Evolutionary conservation across 1,140 invertebrate species (phyloP), one percentile per base, ranked within the genome.

Genomic region (Drosophila mojavensis): DNA sequence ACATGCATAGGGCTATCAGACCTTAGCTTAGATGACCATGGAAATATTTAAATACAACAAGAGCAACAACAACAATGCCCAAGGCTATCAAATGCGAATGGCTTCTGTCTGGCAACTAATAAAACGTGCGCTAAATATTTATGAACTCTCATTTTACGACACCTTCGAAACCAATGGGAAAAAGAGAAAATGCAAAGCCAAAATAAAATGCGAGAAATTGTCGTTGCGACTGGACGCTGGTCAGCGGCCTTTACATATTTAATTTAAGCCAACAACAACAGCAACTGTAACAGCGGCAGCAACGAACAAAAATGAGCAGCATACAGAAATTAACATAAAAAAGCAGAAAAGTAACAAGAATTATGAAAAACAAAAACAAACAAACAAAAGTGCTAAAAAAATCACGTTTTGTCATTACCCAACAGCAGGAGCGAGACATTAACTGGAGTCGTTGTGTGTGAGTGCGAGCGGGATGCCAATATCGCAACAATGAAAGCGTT

Each of bases 121-220:
- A 82, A 86, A 86, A 86, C 83, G 83, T 88, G 83, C 76, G 75
- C 79, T 79, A 88, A 82, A 86, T 86, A 86, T 86, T 86, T 88
- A 86, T 86, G 83, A 79, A 86, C 74, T 78, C 88, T 83, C 78
- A 83, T 82, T 86, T 86, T 82, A 86, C 73, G 83, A 88, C 83
- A 86, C 83, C 83, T 83, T 77, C 43, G 83, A 54, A 13, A 1
- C 11, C 10, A 39, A 39, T 11, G 11, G 4, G 6, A 39, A 39
- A 39, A 13, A 3, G 66, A 65, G 72, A 11, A 50, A 9, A 50
- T 3, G 2, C 5, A 48, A 17, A 48, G 17, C 10, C 47, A 50
- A 45, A 15, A 71, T 36, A 74, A 68, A 73, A 62, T 58, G 20
- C 30, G 50, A 53, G 55, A 62, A 79, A 68, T 45, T 59, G 59